Evolutionary conservation across 2,113 vertebrate genomes (phyloP).

Genomic region (Caloenas nicobarica): DNA sequence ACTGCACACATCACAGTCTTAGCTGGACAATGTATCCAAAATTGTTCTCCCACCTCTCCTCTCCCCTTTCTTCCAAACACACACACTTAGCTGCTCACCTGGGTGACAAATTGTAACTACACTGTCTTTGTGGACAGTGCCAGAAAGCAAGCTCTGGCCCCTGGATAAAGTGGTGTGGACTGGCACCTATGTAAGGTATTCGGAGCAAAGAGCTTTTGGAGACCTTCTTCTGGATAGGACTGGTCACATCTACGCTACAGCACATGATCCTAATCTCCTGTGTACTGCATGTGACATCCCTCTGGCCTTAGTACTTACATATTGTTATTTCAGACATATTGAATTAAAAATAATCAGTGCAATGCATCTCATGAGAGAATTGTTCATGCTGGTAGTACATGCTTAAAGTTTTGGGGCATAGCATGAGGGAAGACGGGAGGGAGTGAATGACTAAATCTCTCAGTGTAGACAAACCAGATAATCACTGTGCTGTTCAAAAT

Average conservation of each 20-base stretch:
- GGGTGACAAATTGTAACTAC: neutral
- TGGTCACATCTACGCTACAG: neutral
- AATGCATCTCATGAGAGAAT: neutral
- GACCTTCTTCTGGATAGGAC: neutral
- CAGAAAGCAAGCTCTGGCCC: neutral
- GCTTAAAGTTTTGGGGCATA: neutral
- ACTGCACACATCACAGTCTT: neutral
- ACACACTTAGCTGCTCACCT: neutral
- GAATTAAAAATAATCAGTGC: too few relatives aligned
- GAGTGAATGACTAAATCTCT: neutral
- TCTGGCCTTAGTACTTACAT: too few relatives aligned
- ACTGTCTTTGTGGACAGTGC: neutral
- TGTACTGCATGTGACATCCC: neutral
- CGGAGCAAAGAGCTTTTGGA: neutral
- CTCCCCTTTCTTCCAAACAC: neutral
- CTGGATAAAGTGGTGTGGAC: neutral
- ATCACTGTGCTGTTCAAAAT: neutral
- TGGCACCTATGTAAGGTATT: accelerated
- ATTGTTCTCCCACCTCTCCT: neutral
- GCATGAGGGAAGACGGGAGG: neutral
- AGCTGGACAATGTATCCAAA: neutral
- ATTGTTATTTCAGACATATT: too few relatives aligned
- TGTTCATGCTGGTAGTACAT: neutral
- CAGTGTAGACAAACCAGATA: neutral
- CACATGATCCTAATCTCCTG: neutral